These are phyloP conservation scores for Hippocampus guttulatus DNA, from an alignment of 2,113 vertebrate species.

Conservation along the genomic window DNA sequence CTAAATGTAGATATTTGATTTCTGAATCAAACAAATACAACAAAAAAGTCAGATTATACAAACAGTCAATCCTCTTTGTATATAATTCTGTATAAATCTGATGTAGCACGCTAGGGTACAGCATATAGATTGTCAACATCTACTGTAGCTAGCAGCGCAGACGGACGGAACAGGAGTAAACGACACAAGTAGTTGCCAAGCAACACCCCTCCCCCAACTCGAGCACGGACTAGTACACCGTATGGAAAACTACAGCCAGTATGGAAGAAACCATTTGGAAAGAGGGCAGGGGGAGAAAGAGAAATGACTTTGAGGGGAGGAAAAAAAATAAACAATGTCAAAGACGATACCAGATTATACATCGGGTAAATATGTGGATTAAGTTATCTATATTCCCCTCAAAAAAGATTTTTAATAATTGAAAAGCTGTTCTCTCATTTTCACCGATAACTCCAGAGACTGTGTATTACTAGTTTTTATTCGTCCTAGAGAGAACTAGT, in stretches of 20 bases:
- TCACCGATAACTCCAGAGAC: background rate
- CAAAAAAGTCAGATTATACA: background rate
- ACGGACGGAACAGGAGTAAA: slow-evolving; percentile 40
- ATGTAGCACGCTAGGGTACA: background rate
- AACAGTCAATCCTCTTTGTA: background rate
- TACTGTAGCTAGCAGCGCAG: slow-evolving; percentile 55
- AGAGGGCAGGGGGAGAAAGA: slow-evolving; percentile 10
- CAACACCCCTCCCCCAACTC: slow-evolving; percentile 67
- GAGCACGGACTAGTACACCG: slow-evolving; percentile 59
- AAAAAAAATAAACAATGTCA: slow-evolving; percentile 16
- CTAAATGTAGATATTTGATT: background rate
- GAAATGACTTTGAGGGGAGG: slow-evolving; percentile 1
- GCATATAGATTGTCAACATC: slow-evolving; percentile 19
- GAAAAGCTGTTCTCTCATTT: background rate
- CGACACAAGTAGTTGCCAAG: slow-evolving; percentile 55
- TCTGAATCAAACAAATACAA: background rate
- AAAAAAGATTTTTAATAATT: slow-evolving; percentile 5
- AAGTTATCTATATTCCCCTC: background rate
- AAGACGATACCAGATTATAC: background rate
- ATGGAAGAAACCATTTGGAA: slow-evolving; percentile 54
- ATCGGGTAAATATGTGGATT: background rate
- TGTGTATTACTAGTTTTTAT: background rate
- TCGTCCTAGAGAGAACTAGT: background rate
- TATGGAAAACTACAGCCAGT: slow-evolving; percentile 58
- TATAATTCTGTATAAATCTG: background rate